phyloP scores from a whole-genome alignment of 2,797 vertebrate species.

The Anisognathus igniventris region DNA sequence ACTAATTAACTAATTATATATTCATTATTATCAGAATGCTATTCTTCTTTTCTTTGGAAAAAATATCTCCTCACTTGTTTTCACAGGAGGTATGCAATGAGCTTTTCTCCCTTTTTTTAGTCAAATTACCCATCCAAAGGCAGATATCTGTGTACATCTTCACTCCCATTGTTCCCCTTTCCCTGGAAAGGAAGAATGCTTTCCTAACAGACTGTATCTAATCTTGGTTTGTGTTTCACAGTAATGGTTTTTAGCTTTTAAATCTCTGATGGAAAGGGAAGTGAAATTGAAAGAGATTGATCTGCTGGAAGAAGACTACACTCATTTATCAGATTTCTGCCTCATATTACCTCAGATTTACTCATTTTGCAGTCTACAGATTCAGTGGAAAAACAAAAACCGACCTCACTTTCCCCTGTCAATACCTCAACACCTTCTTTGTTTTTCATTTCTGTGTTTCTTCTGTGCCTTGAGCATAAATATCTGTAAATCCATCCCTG shows the following conservation, averaged over 20 bases:
- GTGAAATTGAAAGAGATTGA: background rate
- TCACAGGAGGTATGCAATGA: background rate
- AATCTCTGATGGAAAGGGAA: background rate
- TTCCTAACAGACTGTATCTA: background rate
- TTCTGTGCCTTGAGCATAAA: background rate
- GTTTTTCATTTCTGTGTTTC: background rate
- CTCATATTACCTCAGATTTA: background rate
- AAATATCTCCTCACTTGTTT: background rate
- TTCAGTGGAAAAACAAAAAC: background rate
- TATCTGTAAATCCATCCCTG: background rate
- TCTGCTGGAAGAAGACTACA: background rate
- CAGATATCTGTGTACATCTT: background rate
- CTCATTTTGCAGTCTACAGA: background rate
- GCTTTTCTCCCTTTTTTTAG: background rate
- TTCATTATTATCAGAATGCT: background rate
- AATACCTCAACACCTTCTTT: background rate
- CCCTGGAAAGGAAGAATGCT: background rate
- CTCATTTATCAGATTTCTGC: background rate
- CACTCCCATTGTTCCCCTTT: background rate
- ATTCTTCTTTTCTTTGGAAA: background rate
- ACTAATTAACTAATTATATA: background rate
- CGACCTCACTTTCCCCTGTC: rapidly evolving
- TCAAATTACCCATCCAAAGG: background rate
- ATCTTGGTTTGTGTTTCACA: background rate
- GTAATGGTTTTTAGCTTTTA: background rate